phyloP scores from a whole-genome alignment of 1,140 invertebrate species.

The Yoshiicerus persimilis region DNA sequence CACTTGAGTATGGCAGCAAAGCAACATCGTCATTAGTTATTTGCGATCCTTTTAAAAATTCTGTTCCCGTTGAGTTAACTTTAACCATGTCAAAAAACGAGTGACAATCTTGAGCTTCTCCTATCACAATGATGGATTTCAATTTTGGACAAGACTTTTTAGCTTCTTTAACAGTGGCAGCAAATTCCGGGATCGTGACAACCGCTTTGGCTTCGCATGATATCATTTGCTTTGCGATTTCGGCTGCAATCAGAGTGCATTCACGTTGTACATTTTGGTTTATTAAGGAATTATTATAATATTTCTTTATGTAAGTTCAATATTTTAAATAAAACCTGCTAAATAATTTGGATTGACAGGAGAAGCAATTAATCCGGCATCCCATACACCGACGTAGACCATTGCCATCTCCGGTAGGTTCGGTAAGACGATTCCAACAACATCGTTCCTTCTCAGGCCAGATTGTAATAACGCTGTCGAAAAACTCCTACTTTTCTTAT shows the following conservation, averaged over 20 bases:
- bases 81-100: conserved; percentile 44
- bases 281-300: too few relatives aligned
- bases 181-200: conserved; percentile 65
- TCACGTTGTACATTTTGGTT: too few relatives aligned
- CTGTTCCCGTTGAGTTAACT: not conserved
- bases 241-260: conserved; percentile 60
- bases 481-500: not conserved
- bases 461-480: not conserved
- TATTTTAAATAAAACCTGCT: not conserved
- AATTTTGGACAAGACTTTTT: not conserved
- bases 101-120: conserved; percentile 32
- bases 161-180: conserved; percentile 58
- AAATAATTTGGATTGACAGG: conserved; percentile 53
- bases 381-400: conserved; percentile 53
- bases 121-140: conserved; percentile 35
- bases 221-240: conserved; percentile 70
- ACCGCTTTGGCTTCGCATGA: conserved; percentile 67
- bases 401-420: conserved; percentile 58
- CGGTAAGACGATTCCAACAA: conserved; percentile 53
- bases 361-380: conserved; percentile 61
- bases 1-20: conserved; percentile 33
- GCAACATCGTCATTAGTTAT: not conserved
- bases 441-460: not conserved
- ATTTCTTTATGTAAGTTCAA: not conserved
- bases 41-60: conserved; percentile 30